Percentiles rank a stretch among this genome's conserved stretches.
Evolutionary conservation across 2,797 vertebrate genomes (phyloP).

Genomic region (Manis javanica): DNA sequence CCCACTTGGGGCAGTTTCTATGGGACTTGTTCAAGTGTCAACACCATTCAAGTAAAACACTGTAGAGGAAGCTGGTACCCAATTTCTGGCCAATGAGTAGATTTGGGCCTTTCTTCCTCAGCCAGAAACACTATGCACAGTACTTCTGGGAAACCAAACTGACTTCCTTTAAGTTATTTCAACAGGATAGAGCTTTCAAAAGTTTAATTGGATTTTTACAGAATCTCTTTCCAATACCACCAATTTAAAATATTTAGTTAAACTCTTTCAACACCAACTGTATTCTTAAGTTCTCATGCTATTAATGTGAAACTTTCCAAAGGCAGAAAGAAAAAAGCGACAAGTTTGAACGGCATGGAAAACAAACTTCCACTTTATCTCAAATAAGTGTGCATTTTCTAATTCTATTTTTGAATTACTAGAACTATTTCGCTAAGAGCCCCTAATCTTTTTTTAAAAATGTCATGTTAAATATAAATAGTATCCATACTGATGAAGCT

Average conservation of each 20-base stretch:
- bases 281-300: slow-evolving; percentile 77
- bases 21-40: slow-evolving; percentile 91
- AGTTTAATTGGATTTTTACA: slow-evolving; percentile 89
- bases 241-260: slow-evolving; percentile 88
- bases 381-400: slow-evolving; percentile 50
- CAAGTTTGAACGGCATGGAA: slow-evolving; percentile 67
- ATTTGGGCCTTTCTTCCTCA: slow-evolving; percentile 86
- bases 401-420: slow-evolving; percentile 30
- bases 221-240: slow-evolving; percentile 86
- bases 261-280: slow-evolving; percentile 82
- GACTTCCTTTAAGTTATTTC: slow-evolving; percentile 90
- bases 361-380: slow-evolving; percentile 74
- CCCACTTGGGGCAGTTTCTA: slow-evolving; percentile 88
- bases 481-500: neutral
- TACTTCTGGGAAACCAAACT: slow-evolving; percentile 90
- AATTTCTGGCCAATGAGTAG: slow-evolving; percentile 87
- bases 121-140: slow-evolving; percentile 90
- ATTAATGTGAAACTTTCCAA: slow-evolving; percentile 81
- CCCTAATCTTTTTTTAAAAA: slow-evolving; percentile 58
- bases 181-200: slow-evolving; percentile 87
- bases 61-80: slow-evolving; percentile 89
- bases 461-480: slow-evolving; percentile 51
- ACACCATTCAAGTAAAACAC: slow-evolving; percentile 89
- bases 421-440: slow-evolving; percentile 80
- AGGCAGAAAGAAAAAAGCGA: slow-evolving; percentile 62